Percentiles rank a stretch among this genome's conserved stretches.
These are phyloP conservation scores for Acipenser ruthenus DNA, from an alignment of 2,797 vertebrate species.

Conservation along the genomic window DNA sequence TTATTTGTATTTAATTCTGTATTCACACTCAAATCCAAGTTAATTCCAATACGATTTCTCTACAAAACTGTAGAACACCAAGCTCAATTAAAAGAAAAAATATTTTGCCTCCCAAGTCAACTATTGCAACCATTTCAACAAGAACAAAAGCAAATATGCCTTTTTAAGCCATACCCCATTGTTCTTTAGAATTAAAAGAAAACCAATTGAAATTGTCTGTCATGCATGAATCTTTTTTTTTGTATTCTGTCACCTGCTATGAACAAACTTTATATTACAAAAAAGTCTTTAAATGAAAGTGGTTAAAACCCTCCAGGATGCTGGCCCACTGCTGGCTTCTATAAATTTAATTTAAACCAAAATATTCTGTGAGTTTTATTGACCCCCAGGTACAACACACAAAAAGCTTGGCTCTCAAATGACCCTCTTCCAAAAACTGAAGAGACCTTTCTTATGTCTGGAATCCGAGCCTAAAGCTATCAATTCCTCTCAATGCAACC, in stretches of 20 bases:
- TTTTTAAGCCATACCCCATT: too few relatives aligned
- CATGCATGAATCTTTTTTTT: too few relatives aligned
- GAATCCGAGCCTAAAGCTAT: constrained; percentile 11
- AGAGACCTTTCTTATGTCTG: constrained; percentile 12
- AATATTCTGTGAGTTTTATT: constrained; percentile 6
- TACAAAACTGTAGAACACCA: too few relatives aligned
- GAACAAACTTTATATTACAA: constrained; percentile 1
- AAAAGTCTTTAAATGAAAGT: constrained; percentile 10
- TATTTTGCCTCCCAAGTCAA: too few relatives aligned
- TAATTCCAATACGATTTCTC: too few relatives aligned
- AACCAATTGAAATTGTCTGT: too few relatives aligned
- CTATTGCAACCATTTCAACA: too few relatives aligned
- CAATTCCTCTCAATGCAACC: constrained; percentile 10
- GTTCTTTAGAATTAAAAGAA: too few relatives aligned
- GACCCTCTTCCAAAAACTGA: constrained; percentile 8
- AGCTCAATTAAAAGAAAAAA: too few relatives aligned
- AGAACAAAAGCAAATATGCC: too few relatives aligned
- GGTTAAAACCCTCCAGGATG: constrained; percentile 3
- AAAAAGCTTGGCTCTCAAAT: constrained; percentile 7
- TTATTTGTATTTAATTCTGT: too few relatives aligned
- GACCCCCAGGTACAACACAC: constrained; percentile 1
- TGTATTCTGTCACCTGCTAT: neutral
- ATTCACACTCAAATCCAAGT: too few relatives aligned
- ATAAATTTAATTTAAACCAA: constrained; percentile 16
- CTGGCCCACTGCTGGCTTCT: constrained; percentile 1